Percentiles rank a stretch among this genome's conserved stretches.
Evolutionary conservation across 2,888 invertebrate species (phyloP).

Genomic region (Drosophila gaucha): DNA sequence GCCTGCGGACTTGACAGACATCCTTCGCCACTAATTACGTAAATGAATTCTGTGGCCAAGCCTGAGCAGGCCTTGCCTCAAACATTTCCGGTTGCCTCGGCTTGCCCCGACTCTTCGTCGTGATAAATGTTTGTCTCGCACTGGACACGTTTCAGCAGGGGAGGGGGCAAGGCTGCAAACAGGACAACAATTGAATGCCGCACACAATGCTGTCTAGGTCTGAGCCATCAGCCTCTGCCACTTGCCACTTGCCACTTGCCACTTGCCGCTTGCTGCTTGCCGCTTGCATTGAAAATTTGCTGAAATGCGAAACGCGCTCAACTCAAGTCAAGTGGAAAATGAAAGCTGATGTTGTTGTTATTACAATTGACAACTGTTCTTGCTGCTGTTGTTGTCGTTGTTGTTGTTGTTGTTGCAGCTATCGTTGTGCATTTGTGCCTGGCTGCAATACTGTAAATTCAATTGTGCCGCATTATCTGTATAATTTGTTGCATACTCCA

Average conservation of each 20-base stretch:
- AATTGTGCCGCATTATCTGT: constrained; percentile 70
- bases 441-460: constrained; percentile 56
- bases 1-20: constrained; percentile 40
- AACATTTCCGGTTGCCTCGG: constrained; percentile 36
- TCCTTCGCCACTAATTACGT: constrained; percentile 73
- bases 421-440: constrained; percentile 26
- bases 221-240: constrained; percentile 24
- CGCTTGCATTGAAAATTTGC: constrained; percentile 66
- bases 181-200: constrained; percentile 56
- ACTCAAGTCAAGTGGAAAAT: constrained; percentile 76
- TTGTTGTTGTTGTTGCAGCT: constrained; percentile 16
- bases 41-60: constrained; percentile 68
- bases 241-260: constrained; percentile 22
- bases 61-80: constrained; percentile 17
- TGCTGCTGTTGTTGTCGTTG: constrained; percentile 29
- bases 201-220: constrained; percentile 65
- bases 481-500: constrained; percentile 65
- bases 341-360: constrained; percentile 60
- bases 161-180: background rate
- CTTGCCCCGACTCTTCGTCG: background rate
- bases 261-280: constrained; percentile 14
- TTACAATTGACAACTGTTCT: constrained; percentile 36
- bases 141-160: constrained; percentile 15
- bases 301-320: constrained; percentile 74
- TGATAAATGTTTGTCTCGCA: constrained; percentile 67